Evolutionary conservation across 2,113 vertebrate genomes (phyloP), one percentile per base, ranked within the genome.

Genomic region (Anser cygnoides): DNA sequence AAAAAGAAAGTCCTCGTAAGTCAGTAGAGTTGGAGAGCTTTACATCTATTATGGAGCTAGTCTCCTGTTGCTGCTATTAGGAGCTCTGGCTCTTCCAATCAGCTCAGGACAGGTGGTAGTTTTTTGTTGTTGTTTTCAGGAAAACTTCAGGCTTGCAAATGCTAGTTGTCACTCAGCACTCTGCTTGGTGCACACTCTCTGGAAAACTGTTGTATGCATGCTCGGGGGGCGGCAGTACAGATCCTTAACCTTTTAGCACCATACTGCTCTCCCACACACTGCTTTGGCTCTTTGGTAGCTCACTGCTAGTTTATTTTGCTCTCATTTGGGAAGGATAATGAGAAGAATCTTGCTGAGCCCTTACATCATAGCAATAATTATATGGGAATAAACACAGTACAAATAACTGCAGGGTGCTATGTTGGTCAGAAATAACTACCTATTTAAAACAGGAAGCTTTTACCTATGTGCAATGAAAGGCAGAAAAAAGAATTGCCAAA

Each of bases 291-390:
- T 75, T 65, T 41, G 86, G 73, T 72, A 68, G 31, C 31, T 80
- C 63, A 29, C 16, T 72, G n/a, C 25, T 67, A 31, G n/a, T 72
- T 93, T 46, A 55, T 72, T 93, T 93, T 78, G 17, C 68, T 89
- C 75, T 87, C 78, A 54, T 89, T 91, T 74, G 23, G 41, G 59
- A 75, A 85, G 25, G 43, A 72, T 89, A 93, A 91, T 59, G 87
- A 94, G 66, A 75, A 84, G n/a, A 84, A 67, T 72, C 35, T 71
- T 19, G 11, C 54, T 72, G 66, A 78, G 43, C 33, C 62, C 50
- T 95, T 92, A 75, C 29, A 75, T 71, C 15, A 25, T 72, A 61
- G 67, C 86, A 68, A 78, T 78, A 92, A 88, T 89, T 65, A 52
- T 59, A 55, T 70, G 41, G 2, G 6, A 76, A 70, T 89, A 81